A percentile compares a stretch with the other conserved stretches of the same genome.
phyloP scores from a whole-genome alignment of 2,113 vertebrate genomes.

The Hippocampus mohnikei region DNA sequence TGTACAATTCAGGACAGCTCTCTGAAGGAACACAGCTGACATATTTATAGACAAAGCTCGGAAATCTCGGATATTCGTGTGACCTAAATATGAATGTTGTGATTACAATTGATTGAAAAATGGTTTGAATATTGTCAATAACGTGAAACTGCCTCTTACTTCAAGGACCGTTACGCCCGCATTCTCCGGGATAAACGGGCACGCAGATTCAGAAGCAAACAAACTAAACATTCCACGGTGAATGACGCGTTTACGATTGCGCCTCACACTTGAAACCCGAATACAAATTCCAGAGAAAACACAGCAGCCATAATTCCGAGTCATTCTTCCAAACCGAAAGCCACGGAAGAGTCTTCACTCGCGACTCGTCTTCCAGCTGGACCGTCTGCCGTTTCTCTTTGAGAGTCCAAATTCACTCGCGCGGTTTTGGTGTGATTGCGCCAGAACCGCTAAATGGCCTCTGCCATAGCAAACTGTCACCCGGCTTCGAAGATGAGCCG shows the following conservation, averaged over 20 bases:
- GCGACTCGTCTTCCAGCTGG: constrained; percentile 5
- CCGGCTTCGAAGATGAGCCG: constrained; percentile 9
- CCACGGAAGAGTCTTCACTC: not conserved
- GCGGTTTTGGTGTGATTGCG: constrained; percentile 21
- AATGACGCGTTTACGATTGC: not conserved
- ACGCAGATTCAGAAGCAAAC: constrained; percentile 2
- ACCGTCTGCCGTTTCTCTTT: not conserved
- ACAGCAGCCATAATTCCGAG: constrained; percentile 2
- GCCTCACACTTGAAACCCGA: constrained; percentile 7
- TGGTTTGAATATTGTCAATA: not conserved
- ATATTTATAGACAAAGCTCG: constrained; percentile 14
- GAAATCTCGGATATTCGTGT: not conserved
- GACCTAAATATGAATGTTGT: constrained; percentile 31
- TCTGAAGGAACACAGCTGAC: constrained; percentile 15
- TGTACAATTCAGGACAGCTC: constrained; percentile 21
- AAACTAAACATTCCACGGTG: not conserved
- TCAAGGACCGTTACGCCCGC: constrained; percentile 46
- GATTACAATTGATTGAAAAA: constrained; percentile 11
- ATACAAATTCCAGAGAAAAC: constrained; percentile 22
- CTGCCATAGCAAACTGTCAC: constrained; percentile 22
- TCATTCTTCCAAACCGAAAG: not conserved
- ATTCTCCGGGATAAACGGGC: not conserved
- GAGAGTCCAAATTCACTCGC: not conserved
- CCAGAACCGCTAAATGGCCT: constrained; percentile 14
- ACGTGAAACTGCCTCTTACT: not conserved